Conservation (phyloP, 2,888 invertebrate genomes). For the Cheilosia soror region DNA sequence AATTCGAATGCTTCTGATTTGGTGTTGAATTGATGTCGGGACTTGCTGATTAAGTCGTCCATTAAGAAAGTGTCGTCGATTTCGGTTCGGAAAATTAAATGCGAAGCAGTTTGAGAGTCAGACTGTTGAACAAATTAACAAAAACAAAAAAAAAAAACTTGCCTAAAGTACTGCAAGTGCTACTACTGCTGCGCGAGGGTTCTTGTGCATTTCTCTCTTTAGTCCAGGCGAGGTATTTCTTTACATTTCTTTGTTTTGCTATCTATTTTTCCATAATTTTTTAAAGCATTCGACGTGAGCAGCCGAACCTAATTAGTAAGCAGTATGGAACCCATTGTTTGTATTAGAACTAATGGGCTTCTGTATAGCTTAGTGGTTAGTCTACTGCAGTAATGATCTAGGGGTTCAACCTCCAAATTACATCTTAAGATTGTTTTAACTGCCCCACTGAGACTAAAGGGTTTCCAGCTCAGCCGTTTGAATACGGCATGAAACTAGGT, state of each 20-base stretch:
- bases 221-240: neutral
- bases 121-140: constrained; percentile 2
- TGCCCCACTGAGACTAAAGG: no score
- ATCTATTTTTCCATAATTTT: neutral
- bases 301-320: no score
- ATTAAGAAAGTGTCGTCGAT: constrained; percentile 15
- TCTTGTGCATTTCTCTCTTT: constrained; percentile 59
- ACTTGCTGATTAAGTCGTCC: constrained; percentile 1
- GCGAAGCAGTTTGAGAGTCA: neutral
- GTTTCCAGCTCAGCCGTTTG: no score
- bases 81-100: neutral
- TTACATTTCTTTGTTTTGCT: neutral
- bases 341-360: no score
- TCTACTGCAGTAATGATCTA: no score
- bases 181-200: constrained; percentile 57
- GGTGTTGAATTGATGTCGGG: constrained; percentile 69
- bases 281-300: neutral
- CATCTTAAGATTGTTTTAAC: no score
- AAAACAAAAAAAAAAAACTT: neutral
- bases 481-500: no score
- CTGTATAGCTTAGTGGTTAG: no score
- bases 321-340: no score
- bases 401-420: no score
- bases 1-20: constrained; percentile 65
- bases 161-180: constrained; percentile 61